Percentiles rank a stretch among this genome's conserved stretches.
Evolutionary conservation across 2,797 vertebrate genomes (phyloP).

Genomic region (Lacerta viridis): DNA sequence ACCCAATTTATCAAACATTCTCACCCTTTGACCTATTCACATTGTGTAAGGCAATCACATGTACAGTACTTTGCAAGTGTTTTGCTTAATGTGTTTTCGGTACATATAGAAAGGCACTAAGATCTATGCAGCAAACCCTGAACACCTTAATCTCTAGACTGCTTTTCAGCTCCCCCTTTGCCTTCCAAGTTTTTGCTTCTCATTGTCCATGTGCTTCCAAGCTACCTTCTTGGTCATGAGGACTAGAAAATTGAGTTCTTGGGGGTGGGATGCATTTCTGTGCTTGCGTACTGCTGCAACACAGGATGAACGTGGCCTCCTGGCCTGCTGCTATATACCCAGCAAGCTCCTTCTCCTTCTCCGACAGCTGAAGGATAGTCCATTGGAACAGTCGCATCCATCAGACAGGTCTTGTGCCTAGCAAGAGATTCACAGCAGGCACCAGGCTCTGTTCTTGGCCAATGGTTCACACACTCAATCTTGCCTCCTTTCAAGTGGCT

Average conservation of each 20-base stretch:
- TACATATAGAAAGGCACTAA: neutral
- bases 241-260: neutral
- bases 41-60: neutral
- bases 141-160: neutral
- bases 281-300: neutral
- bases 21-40: too few relatives aligned
- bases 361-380: fast-evolving
- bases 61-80: too few relatives aligned
- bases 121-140: neutral
- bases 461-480: constrained; percentile 59
- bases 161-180: too few relatives aligned
- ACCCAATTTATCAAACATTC: neutral
- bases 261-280: neutral
- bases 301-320: neutral
- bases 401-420: neutral
- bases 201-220: neutral
- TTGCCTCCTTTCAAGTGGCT: constrained; percentile 63
- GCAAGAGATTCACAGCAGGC: fast-evolving
- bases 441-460: constrained; percentile 37
- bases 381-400: neutral
- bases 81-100: neutral
- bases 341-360: fast-evolving
- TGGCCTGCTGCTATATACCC: neutral
- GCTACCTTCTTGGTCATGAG: neutral
- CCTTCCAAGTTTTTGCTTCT: neutral